These are phyloP conservation scores for Ptychodera flava DNA, from an alignment of 35 echinoderm and acorn worm species.

Conservation along the genomic window DNA sequence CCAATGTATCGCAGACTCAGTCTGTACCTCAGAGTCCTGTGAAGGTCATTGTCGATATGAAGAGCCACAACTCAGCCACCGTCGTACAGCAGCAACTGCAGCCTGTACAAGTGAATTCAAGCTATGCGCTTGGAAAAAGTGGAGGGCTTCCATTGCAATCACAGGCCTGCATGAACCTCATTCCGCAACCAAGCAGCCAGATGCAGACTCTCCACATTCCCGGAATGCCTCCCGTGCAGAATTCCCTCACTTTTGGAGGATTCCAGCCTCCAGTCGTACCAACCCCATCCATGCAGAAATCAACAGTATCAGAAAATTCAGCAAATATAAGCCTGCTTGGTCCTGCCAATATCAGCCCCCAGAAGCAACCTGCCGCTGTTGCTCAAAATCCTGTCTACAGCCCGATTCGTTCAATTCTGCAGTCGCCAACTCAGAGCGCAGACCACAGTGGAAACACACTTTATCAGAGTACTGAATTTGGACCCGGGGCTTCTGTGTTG, in stretches of 20 bases:
- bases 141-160: background rate
- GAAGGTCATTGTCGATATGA: background rate
- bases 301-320: background rate
- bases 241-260: background rate
- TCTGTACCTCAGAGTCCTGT: background rate
- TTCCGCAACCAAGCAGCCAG: background rate
- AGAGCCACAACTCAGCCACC: background rate
- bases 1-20: background rate
- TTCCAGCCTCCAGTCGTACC: background rate
- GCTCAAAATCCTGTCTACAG: background rate
- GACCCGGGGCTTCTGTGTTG: background rate
- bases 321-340: background rate
- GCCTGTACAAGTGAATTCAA: background rate
- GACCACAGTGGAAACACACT: background rate
- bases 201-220: background rate
- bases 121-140: background rate
- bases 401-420: background rate
- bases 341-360: background rate
- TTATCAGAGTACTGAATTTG: background rate
- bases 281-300: background rate
- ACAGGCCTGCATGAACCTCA: background rate
- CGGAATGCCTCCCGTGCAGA: background rate
- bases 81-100: background rate
- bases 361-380: background rate
- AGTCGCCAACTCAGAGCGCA: background rate